phyloP scores from a whole-genome alignment of 1,140 invertebrate genomes.

The Parasteatoda tepidariorum region DNA sequence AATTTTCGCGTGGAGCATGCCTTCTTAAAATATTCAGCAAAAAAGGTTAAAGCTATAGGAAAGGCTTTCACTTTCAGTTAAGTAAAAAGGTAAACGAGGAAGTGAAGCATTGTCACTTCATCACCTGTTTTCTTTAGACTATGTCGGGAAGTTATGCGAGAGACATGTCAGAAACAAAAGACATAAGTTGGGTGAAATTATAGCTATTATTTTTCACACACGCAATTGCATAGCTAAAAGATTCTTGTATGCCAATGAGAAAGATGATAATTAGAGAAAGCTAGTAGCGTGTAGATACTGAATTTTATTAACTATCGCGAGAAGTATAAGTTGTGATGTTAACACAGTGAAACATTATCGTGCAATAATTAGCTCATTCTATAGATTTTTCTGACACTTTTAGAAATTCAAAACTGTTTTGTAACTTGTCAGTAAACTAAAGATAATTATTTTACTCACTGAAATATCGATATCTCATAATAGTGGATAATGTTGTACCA shows the following conservation, averaged over 20 bases:
- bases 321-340: too few relatives aligned
- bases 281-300: not conserved
- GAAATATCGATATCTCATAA: too few relatives aligned
- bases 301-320: too few relatives aligned
- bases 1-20: not conserved
- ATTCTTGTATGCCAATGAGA: conserved; percentile 25
- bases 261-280: conserved; percentile 16
- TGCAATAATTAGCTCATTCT: too few relatives aligned
- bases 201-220: too few relatives aligned
- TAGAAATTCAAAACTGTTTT: too few relatives aligned
- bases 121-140: not conserved
- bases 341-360: too few relatives aligned
- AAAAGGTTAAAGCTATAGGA: not conserved
- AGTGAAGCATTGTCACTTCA: conserved; percentile 17
- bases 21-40: not conserved
- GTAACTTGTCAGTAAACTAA: too few relatives aligned
- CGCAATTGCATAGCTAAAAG: too few relatives aligned
- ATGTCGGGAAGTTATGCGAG: not conserved
- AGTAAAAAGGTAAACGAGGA: conserved; percentile 16
- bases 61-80: conserved; percentile 11
- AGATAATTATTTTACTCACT: too few relatives aligned
- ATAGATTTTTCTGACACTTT: too few relatives aligned
- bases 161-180: conserved; percentile 4
- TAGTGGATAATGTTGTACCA: too few relatives aligned
- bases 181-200: not conserved